These are phyloP conservation scores for Odocoileus virginianus DNA, from an alignment of 2,113 vertebrate genomes.

Conservation along the genomic window DNA sequence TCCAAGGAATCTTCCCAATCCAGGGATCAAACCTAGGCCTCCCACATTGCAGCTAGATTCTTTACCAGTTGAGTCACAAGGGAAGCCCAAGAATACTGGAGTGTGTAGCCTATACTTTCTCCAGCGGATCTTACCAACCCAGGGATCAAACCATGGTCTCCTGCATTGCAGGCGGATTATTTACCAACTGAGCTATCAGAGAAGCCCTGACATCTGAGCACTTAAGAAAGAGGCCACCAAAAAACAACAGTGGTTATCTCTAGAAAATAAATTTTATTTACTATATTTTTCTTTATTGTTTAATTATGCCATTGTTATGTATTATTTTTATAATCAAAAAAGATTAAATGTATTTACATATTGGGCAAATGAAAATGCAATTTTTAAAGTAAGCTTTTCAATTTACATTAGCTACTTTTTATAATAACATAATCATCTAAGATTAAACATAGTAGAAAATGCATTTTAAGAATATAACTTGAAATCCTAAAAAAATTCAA, in stretches of 20 bases:
- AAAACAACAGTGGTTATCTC: background rate
- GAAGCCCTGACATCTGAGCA: background rate
- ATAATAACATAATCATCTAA: background rate
- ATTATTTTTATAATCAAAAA: slow-evolving; percentile 30
- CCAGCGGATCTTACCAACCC: background rate
- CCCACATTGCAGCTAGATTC: background rate
- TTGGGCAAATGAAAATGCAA: background rate
- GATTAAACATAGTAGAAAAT: background rate
- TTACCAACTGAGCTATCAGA: background rate
- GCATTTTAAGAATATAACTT: slow-evolving; percentile 24
- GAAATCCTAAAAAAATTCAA: slow-evolving; percentile 10
- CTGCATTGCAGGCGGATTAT: background rate
- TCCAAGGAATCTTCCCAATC: background rate
- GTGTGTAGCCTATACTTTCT: background rate
- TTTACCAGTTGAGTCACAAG: background rate
- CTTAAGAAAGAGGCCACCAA: background rate
- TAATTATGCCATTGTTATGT: background rate
- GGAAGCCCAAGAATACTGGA: background rate
- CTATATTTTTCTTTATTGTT: background rate
- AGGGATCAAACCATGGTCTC: background rate
- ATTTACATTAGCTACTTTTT: background rate
- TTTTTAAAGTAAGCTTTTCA: slow-evolving; percentile 19
- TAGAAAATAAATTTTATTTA: background rate
- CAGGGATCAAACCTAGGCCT: background rate
- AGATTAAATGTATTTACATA: background rate